Conservation (phyloP, 2,797 vertebrate genomes). For the Threskiornis aethiopicus region DNA sequence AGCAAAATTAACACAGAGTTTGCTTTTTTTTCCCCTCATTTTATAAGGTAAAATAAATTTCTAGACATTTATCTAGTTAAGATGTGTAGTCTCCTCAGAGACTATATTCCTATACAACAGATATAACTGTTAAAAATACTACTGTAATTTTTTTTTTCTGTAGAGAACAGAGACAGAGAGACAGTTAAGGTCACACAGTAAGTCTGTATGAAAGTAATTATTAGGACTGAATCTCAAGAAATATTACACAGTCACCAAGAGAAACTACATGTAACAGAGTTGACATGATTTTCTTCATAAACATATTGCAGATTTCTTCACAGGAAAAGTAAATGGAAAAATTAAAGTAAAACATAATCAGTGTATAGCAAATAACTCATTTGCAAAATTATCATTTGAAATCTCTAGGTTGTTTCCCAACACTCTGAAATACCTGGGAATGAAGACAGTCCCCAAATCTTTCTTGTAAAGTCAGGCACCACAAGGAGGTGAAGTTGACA, state of each 20-base stretch:
- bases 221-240: not conserved
- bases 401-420: not conserved
- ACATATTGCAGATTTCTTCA: not conserved
- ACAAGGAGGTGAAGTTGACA: not conserved
- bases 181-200: not conserved
- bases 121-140: not conserved
- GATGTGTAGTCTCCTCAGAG: not conserved
- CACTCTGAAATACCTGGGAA: not conserved
- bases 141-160: not conserved
- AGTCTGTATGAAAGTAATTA: not conserved
- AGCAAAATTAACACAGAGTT: not conserved
- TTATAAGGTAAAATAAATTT: not conserved
- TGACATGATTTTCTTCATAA: not conserved
- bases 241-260: not conserved
- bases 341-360: not conserved
- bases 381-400: not conserved
- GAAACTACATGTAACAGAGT: not conserved
- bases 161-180: not conserved
- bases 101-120: not conserved
- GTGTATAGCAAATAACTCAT: not conserved
- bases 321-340: not conserved
- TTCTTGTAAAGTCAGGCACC: not conserved
- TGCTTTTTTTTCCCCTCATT: not conserved
- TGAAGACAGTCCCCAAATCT: not conserved
- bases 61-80: not conserved